phyloP scores from a whole-genome alignment of 2,888 invertebrate genomes.

The Lycophotia porphyrea region DNA sequence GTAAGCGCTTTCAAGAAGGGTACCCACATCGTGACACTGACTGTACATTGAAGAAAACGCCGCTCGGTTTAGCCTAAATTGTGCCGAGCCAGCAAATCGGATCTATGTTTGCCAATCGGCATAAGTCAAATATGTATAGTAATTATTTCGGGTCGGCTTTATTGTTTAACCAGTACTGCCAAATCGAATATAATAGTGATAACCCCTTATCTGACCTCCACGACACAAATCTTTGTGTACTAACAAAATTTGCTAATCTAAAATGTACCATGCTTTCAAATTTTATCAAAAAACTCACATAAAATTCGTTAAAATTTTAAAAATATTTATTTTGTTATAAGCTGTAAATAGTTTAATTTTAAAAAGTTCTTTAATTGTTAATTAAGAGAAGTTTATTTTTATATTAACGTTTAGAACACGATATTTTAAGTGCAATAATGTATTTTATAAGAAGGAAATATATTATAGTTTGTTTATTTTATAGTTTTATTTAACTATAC shows the following conservation, averaged over 20 bases:
- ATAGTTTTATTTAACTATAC: constrained; percentile 45
- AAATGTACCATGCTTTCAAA: constrained; percentile 4
- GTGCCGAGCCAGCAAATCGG: neutral
- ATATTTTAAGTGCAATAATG: constrained; percentile 79
- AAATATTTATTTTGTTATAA: constrained; percentile 55
- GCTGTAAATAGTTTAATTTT: constrained; percentile 60
- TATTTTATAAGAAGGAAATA: constrained; percentile 72
- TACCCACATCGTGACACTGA: no score
- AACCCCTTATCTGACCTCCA: neutral
- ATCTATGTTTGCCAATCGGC: neutral
- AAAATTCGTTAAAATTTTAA: constrained; percentile 39
- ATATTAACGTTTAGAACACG: constrained; percentile 71
- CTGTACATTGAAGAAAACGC: neutral
- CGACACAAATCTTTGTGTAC: no score
- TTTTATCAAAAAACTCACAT: constrained; percentile 3
- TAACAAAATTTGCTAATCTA: neutral
- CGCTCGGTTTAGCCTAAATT: neutral
- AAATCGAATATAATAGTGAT: neutral
- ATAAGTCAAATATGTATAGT: neutral
- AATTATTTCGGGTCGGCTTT: neutral
- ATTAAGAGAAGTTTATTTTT: constrained; percentile 70
- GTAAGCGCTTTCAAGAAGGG: no score
- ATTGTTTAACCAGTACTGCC: neutral
- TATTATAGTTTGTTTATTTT: constrained; percentile 75
- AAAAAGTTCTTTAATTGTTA: constrained; percentile 55